Percentiles rank a stretch among this genome's conserved stretches.
Conservation (phyloP, 2,797 vertebrate species). For the Rhinogobio ventralis region DNA sequence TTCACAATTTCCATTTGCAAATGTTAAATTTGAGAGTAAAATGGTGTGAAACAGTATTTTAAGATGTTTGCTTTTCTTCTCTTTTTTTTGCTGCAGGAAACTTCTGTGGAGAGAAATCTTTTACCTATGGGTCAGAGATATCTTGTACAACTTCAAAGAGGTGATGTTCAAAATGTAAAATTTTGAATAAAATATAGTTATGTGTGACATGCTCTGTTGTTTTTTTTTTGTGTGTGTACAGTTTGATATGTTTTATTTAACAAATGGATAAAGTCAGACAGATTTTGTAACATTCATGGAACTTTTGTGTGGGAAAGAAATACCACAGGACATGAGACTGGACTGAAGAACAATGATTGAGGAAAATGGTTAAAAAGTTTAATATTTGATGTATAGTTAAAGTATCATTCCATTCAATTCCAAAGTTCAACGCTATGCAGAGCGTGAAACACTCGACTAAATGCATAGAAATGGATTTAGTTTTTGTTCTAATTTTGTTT, state of each 20-base stretch:
- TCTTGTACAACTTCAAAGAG: constrained; percentile 54
- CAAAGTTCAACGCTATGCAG: neutral
- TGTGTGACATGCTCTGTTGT: constrained; percentile 6
- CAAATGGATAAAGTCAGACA: too few relatives aligned
- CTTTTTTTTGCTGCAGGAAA: constrained; percentile 45
- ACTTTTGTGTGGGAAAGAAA: neutral
- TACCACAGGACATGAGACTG: too few relatives aligned
- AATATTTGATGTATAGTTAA: neutral
- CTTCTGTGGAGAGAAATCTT: constrained; percentile 51
- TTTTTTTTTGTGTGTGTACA: neutral
- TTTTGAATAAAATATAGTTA: constrained; percentile 48
- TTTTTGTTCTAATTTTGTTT: neutral
- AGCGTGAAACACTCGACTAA: neutral
- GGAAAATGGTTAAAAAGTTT: neutral
- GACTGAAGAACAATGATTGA: neutral
- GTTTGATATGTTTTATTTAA: neutral
- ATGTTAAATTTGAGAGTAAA: neutral
- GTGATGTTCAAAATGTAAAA: constrained; percentile 47
- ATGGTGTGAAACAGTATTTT: neutral
- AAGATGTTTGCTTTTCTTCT: neutral
- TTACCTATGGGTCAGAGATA: constrained; percentile 54
- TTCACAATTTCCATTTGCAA: neutral
- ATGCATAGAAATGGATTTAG: neutral
- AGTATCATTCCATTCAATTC: neutral
- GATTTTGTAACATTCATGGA: neutral